phyloP scores from a whole-genome alignment of 1,140 invertebrate genomes.

The Sinella curviseta region DNA sequence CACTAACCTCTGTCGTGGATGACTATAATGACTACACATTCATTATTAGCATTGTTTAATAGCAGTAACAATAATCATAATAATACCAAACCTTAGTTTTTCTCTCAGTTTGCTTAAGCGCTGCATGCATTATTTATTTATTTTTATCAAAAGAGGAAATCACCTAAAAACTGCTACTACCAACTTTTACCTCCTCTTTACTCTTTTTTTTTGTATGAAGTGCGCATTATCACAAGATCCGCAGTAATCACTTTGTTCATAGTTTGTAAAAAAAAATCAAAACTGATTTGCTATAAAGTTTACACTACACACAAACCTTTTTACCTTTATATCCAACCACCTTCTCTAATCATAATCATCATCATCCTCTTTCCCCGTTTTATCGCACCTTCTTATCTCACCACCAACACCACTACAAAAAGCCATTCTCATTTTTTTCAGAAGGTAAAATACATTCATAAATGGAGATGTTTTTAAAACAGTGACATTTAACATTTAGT shows the following conservation, averaged over 20 bases:
- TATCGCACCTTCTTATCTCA: not conserved
- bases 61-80: not conserved
- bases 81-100: not conserved
- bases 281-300: too few species aligned
- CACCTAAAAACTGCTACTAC: too few species aligned
- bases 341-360: not conserved
- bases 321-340: not conserved
- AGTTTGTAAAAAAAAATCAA: not conserved
- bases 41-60: not conserved
- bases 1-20: not conserved
- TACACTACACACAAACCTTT: too few species aligned
- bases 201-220: too few species aligned
- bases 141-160: slow-evolving; percentile 16
- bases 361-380: not conserved
- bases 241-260: not conserved
- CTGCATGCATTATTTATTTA: not conserved
- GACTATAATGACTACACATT: not conserved
- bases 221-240: too few species aligned
- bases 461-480: too few species aligned
- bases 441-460: not conserved
- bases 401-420: too few species aligned
- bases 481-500: too few species aligned
- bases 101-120: not conserved
- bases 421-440: not conserved
- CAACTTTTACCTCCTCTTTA: not conserved